Evolutionary conservation across 2,113 vertebrate genomes (phyloP), one percentile per base, ranked within the genome.

Genomic region (Willisornis vidua): DNA sequence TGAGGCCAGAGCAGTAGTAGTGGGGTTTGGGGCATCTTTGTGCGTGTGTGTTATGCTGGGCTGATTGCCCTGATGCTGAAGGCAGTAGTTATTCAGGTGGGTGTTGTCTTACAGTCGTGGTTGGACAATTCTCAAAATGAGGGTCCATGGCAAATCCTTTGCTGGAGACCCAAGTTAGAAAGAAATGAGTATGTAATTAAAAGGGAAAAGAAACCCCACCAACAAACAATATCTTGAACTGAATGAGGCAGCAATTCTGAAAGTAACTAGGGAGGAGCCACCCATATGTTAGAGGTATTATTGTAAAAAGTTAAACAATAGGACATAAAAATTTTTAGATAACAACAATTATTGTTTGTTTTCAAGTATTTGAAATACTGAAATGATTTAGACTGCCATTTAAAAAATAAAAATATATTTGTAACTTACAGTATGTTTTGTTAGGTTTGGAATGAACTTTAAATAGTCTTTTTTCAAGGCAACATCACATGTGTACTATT

Each of bases 181-280:
- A 46, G 31, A 71, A 87, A 71, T 24, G 1, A 48, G 5, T 24
- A 54, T 45, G 5, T 48, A 31, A 72, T 72, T 59, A 51, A 55
- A 62, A 87, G n/a, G 1, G 16, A 7, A 28, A 39, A 61, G n/a
- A 2, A 13, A 2, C 4, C 0, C 9, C 35, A 31, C 9, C 35
- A 31, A 43, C 7, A 54, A 71, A 57, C 33, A 41, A 54, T 54
- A 5, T 67, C 24, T 58, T 25, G 7, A 28, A 55, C 41, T 76
- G 41, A 68, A 37, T 31, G 72, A 79, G 14, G 41, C 62, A 76
- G n/a, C 52, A 75, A 12, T 41, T 63, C n/a, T 87, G 35, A 39
- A 57, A 9, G 48, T 48, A 52, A 57, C 48, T 26, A 52, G 35
- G 66, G 24, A 68, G 76, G 45, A 63, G 23, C 48, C 29, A 35